phyloP scores from a whole-genome alignment of 2,113 vertebrate species.

The Athene cunicularia region DNA sequence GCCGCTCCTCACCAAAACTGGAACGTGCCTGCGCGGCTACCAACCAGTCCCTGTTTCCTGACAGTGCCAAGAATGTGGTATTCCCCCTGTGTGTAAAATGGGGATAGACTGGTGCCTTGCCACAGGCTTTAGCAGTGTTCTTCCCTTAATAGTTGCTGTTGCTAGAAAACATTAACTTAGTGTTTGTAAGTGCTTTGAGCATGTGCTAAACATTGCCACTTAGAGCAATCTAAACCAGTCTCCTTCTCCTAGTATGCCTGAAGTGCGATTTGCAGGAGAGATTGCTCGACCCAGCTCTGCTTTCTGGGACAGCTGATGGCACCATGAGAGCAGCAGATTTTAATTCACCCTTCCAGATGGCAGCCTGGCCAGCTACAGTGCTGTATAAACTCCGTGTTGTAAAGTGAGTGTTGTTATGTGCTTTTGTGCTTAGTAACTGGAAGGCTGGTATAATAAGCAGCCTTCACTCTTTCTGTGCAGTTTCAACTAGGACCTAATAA shows the following conservation, averaged over 20 bases:
- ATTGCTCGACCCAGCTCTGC: conserved; percentile 86
- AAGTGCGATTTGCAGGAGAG: conserved; percentile 94
- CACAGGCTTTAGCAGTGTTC: neutral
- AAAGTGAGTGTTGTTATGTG: conserved; percentile 74
- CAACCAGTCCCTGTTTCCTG: neutral
- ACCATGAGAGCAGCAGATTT: conserved; percentile 73
- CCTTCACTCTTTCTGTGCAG: neutral
- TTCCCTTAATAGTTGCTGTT: neutral
- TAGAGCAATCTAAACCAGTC: neutral
- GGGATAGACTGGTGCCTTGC: neutral
- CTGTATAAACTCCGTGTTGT: conserved; percentile 77
- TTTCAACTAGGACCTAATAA: neutral
- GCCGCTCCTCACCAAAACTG: neutral
- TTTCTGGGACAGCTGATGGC: conserved; percentile 73
- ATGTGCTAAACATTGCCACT: neutral
- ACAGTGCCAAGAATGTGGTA: no score
- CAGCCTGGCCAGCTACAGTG: conserved; percentile 64
- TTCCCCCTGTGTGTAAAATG: neutral
- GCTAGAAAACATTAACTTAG: neutral
- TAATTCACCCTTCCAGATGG: conserved; percentile 70
- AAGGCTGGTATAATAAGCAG: neutral
- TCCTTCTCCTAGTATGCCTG: conserved; percentile 80
- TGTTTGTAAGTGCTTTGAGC: neutral
- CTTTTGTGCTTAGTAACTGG: neutral
- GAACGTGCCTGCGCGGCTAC: neutral